Base-by-base conservation (phyloP, 2,888 invertebrate species). In the Zelleria hepariella region DNA sequence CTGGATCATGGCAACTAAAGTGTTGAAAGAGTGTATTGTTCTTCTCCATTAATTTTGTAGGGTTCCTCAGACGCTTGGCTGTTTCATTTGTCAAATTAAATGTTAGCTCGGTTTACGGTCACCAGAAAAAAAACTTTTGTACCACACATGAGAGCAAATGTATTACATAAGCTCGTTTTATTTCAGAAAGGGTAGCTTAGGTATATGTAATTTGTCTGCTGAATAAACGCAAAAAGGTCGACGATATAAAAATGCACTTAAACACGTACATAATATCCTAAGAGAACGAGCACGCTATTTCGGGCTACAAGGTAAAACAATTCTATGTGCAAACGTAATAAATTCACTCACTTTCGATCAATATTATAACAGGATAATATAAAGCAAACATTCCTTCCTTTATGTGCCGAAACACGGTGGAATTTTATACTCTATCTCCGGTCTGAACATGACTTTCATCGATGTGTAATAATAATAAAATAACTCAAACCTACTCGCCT, bases 371-470 rank as follows among this genome's bases (percentile, higher is more conserved):
- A 51, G 10, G 10, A 51, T 23, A 51, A 51, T 23, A 51, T 51
- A 20, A 51, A 10, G 20, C 23, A 51, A 51, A 51, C 51, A 51
- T 51, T 42, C 32, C 32, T 10, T 15, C 32, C 32, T 42, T 42
- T 42, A 42, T 42, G 32, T 42, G 32, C 32, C 15, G 15, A 10
- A 42, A 42, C 32, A 67, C 67, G n/a, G n/a, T n/a, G n/a, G n/a
- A n/a, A n/a, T n/a, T n/a, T n/a, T n/a, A n/a, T n/a, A n/a, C n/a
- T n/a, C n/a, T n/a, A n/a, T n/a, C n/a, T 62, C 63, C 64, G 66
- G 67, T 64, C 63, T 63, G 57, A 61, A 58, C 60, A 66, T 65
- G 63, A 64, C 61, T 62, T 63, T 59, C n/a, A 25, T 25, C 18
- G 53, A 15, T 54, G n/a, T 26, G 10, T n/a, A 24, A 24, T 53